Evolutionary conservation across 2,797 vertebrate species (phyloP).

Genomic region (Nyctalus aviator): DNA sequence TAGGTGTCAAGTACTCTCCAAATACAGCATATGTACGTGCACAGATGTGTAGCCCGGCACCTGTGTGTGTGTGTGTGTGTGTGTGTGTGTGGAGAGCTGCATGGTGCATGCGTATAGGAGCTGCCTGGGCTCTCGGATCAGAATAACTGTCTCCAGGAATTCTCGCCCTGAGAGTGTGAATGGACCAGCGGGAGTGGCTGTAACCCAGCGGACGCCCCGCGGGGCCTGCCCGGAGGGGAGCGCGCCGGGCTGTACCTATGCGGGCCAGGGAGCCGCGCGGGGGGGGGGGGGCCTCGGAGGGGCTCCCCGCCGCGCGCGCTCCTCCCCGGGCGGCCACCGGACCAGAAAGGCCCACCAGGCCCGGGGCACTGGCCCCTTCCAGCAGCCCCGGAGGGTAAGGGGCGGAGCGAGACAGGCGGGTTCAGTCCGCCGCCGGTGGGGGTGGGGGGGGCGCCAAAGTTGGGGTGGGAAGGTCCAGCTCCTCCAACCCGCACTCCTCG

Average conservation of each 20-base stretch:
- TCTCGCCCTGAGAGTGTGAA: neutral
- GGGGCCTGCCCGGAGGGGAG: neutral
- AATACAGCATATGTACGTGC: neutral
- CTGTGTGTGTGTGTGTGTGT: neutral
- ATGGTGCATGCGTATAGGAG: neutral
- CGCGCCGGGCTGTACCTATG: neutral
- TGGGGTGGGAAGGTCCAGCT: neutral
- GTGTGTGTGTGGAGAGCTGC: no score
- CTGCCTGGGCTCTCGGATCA: neutral
- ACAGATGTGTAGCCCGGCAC: neutral
- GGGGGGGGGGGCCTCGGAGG: constrained; percentile 16
- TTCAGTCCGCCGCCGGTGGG: neutral
- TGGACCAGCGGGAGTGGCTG: neutral
- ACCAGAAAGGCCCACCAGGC: neutral
- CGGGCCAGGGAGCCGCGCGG: neutral
- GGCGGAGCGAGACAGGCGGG: neutral
- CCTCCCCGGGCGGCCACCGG: neutral
- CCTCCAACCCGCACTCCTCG: neutral
- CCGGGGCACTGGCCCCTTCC: neutral
- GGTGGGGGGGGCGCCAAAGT: constrained; percentile 42
- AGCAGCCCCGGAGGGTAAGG: neutral
- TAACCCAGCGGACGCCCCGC: neutral
- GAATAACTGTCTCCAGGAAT: constrained; percentile 49
- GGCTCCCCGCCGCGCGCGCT: neutral
- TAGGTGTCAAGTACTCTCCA: neutral